Conservation (phyloP, 1,140 invertebrate genomes). For the Phocides pigmalion region DNA sequence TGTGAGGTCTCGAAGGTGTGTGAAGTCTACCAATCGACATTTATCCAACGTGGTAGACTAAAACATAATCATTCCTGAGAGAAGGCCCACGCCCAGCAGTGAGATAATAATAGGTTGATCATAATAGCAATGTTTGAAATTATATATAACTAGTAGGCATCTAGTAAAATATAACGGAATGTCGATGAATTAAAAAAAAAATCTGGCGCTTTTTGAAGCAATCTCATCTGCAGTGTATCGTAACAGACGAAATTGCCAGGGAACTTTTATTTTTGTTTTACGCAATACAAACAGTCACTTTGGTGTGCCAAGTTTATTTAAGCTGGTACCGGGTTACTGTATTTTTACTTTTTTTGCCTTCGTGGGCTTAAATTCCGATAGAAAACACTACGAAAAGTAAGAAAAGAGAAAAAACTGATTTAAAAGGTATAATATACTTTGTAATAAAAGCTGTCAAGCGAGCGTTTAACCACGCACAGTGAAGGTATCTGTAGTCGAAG, state of each 20-base stretch:
- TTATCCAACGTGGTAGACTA: no score
- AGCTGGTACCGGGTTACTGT: neutral
- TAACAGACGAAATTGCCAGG: slow-evolving; percentile 19
- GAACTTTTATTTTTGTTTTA: slow-evolving; percentile 23
- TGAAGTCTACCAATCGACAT: no score
- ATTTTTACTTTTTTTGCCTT: slow-evolving; percentile 5
- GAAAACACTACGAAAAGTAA: no score
- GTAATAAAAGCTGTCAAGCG: no score
- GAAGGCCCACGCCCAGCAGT: no score
- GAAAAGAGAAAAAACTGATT: neutral
- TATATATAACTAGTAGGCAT: no score
- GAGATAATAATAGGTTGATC: no score
- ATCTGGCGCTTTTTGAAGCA: neutral
- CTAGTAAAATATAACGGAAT: neutral
- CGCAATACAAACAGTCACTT: slow-evolving; percentile 23
- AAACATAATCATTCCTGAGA: no score
- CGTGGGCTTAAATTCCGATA: neutral
- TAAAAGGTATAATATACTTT: neutral
- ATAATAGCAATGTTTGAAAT: no score
- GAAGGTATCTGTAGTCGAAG: no score
- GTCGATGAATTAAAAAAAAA: neutral
- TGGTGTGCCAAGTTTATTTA: slow-evolving; percentile 27
- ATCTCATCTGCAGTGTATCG: slow-evolving; percentile 12
- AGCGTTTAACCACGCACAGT: no score
- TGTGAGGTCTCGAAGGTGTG: no score